Base-by-base conservation (phyloP, 2,888 invertebrate species). In the Rhamphomyia laevipes region DNA sequence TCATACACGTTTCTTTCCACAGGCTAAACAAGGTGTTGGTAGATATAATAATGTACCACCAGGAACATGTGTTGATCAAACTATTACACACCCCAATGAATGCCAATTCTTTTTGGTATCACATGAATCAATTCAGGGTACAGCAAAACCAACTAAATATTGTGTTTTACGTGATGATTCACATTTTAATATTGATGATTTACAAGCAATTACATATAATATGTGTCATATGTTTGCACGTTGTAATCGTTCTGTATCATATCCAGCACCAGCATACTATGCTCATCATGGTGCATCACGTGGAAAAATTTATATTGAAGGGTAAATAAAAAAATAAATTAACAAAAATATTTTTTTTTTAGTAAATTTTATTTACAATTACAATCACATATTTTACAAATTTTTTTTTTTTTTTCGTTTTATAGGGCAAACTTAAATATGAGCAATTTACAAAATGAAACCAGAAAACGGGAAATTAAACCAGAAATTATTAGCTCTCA, bases 201-300 rank as follows among this genome's bases (percentile, higher is more conserved):
- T 93, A 45, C 87, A 93, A 62, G 75, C 80, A 56, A 64, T 92
- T 52, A 82, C 90, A 0, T 91, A 83, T 68, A 84, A 84, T 63
- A 70, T 94, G 44, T 92, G 92, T 61, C 89, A 92, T 64, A 71
- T 89, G 73, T 93, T 87, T 70, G 77, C 85, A 2, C 78, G 93
- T 6, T 92, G 92, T 63, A 84, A 82, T 55, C 74, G 91, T 59
- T 73, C 88, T 37, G 89, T 90, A 0, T 88, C 87, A 13, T 89
- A 89, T 71, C 89, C 89, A 6, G 85, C 89, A 2, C 89, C 90
- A 1, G 89, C 89, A 0, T 90, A 90, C 70, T 85, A 90, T 67
- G 88, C 89, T 13, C 89, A 90, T 70, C 77, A 89, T 46, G 88
- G 84, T n/a, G 89, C 88, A 12, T 80, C 82, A 46, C 75, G 90